Evolutionary conservation across 2,888 invertebrate genomes (phyloP).

Genomic region (Crocallis elinguaria): DNA sequence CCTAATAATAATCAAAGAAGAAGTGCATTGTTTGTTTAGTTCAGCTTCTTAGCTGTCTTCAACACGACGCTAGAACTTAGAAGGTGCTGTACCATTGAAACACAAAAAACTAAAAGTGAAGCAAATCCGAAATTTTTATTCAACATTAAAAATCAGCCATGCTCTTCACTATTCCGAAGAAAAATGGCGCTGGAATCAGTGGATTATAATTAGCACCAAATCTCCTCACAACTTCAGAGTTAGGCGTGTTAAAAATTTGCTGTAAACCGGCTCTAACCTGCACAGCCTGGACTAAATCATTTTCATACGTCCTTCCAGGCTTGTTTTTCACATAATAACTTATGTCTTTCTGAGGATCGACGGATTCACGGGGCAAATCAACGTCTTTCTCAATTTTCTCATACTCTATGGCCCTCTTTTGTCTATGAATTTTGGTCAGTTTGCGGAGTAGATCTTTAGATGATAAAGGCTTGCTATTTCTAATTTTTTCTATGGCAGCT

Average conservation of each 20-base stretch:
- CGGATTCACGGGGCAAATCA: slow-evolving; percentile 46
- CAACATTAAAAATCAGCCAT: slow-evolving; percentile 40
- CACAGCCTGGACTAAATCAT: slow-evolving; percentile 48
- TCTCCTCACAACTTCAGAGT: slow-evolving; percentile 55
- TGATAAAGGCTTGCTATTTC: slow-evolving; percentile 2
- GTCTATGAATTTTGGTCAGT: slow-evolving; percentile 1
- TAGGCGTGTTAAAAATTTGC: slow-evolving; percentile 53
- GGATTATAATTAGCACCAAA: slow-evolving; percentile 69
- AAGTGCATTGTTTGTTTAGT: too few species aligned
- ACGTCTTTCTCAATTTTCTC: slow-evolving; percentile 40
- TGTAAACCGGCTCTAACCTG: slow-evolving; percentile 52
- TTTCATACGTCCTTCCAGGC: slow-evolving; percentile 46
- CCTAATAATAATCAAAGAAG: too few species aligned
- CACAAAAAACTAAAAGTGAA: too few species aligned
- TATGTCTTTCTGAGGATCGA: slow-evolving; percentile 58
- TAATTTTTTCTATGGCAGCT: slow-evolving; percentile 39
- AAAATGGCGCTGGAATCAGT: slow-evolving; percentile 42
- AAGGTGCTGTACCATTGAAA: too few species aligned
- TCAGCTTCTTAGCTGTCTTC: too few species aligned
- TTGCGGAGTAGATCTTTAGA: slow-evolving; percentile 14
- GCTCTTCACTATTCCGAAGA: slow-evolving; percentile 34
- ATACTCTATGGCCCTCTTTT: slow-evolving; percentile 39
- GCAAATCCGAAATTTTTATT: too few species aligned
- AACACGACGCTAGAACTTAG: too few species aligned
- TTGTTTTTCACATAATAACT: slow-evolving; percentile 66